Base-by-base conservation (phyloP, 2,113 vertebrate species). In the Limnothrissa miodon region DNA sequence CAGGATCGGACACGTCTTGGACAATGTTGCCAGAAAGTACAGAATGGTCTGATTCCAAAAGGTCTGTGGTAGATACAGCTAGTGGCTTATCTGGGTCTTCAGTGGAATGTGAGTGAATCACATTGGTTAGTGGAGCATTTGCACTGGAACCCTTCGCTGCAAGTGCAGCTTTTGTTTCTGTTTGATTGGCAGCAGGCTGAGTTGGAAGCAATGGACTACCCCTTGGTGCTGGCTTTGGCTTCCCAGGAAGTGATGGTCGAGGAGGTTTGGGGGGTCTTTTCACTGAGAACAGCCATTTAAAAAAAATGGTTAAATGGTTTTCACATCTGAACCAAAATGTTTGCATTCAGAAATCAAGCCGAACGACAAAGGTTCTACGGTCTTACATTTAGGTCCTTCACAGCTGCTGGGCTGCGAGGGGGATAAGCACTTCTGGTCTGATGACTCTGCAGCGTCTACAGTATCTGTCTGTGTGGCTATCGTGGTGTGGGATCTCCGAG, bases 401-500 rank as follows among this genome's bases (percentile, higher is more conserved):
- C 59, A 29, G 21, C 39, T 66, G 39, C 9, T 53, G 80, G 89
- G 84, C 80, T 90, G 87, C 90, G 91, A 83, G 85, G 83, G 91
- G 44, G 89, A 92, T 90, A 90, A 92, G 92, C 89, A 92, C 89
- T 85, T 91, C 86, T 94, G 87, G 82, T 80, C 80, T 88, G 93
- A 74, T 83, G 78, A 83, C 82, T 94, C 90, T 81, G 94, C 93
- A 46, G 45, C 13, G 87, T 93, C 93, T 5, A 92, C 90, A 88
- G 95, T 95, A 91, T 98, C 96, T 5, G 97, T 98, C 89, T 97
- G 97, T 81, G 97, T 98, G 89, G 95, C 93, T 83, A 94, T 96
- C 84, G 96, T 89, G 79, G 95, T 96, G 84, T 83, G 82, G 88
- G 89, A 78, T 23, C 45, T 89, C 80, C 95, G 96, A 82, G 95